Base-by-base conservation (phyloP, 2,888 invertebrate species). In the Patella pellucida region DNA sequence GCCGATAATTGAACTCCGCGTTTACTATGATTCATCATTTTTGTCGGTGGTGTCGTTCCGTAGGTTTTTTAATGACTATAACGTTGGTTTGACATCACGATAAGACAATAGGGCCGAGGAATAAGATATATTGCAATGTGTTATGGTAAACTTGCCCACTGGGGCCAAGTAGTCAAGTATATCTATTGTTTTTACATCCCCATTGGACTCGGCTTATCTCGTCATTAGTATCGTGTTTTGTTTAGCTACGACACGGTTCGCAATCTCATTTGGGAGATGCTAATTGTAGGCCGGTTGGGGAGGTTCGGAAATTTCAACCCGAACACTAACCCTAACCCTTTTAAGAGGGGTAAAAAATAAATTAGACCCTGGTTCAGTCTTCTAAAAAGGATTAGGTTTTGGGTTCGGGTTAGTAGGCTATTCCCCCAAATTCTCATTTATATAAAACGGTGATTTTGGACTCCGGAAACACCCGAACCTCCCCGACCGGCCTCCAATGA, bases 141-240 rank as follows among this genome's bases (percentile, higher is more conserved):
- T 62, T 62, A 62, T 62, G 11, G 14, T 23, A 23, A 11, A 14
- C 23, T 15, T 19, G 12, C 62, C 62, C 62, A 62, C 19, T 23
- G 23, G 62, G 41, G 23, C 62, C 19, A 23, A 11, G 62, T 62
- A 62, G 62, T 62, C 62, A 62, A 62, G 62, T 62, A 62, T 23
- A 62, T 23, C 19, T 62, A 62, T 62, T 62, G 62, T 62, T 62
- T 62, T 14, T 62, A 62, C 62, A 19, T 62, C 62, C 62, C 62
- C 23, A 23, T 19, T 62, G 62, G 23, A 12, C 41, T 19, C 11
- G 62, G 19, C 23, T 14, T 62, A 62, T 62, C 62, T 62, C 9
- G 23, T 23, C 62, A 12, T 23, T 23, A 12, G 62, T 62, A 62
- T 62, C 62, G 16, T 11, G 19, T 62, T n/a, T 19, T 62, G 19